Percentiles rank a stretch among this genome's conserved stretches.
phyloP scores from a whole-genome alignment of 2,113 vertebrate species.

The Acinonyx jubatus region DNA sequence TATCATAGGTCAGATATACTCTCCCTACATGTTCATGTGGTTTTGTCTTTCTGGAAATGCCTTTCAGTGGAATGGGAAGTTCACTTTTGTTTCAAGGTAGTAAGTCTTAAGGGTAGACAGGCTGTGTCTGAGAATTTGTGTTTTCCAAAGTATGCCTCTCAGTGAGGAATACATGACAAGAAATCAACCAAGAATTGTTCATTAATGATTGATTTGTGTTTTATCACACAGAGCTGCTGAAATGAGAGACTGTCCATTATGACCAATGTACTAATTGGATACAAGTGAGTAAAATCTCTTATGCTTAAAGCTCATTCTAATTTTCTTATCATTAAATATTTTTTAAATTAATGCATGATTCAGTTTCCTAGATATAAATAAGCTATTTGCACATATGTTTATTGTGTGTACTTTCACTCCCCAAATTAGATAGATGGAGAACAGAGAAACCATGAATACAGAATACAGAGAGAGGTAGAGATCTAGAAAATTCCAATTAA shows the following conservation, averaged over 20 bases:
- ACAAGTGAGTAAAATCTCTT: slow-evolving; percentile 42
- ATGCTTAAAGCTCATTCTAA: slow-evolving; percentile 1
- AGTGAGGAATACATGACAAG: neutral
- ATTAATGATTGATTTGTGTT: slow-evolving; percentile 11
- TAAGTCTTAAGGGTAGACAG: neutral
- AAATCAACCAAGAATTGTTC: slow-evolving; percentile 26
- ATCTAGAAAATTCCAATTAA: neutral
- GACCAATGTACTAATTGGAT: neutral
- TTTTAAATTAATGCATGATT: slow-evolving; percentile 31
- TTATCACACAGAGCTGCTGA: slow-evolving; percentile 30
- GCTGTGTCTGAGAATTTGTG: neutral
- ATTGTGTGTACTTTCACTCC: neutral
- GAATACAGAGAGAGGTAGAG: neutral
- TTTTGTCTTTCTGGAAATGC: slow-evolving; percentile 7
- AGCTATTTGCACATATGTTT: neutral
- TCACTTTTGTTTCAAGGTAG: neutral
- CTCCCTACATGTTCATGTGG: neutral
- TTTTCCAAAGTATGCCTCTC: neutral
- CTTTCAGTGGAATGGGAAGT: neutral
- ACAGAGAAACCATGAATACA: neutral
- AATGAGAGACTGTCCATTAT: neutral
- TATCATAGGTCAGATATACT: neutral
- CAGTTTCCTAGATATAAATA: slow-evolving; percentile 45
- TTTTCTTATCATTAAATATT: slow-evolving; percentile 47
- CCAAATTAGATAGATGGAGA: neutral